These are phyloP conservation scores for roundworm (Caenorhabditis elegans) DNA, from an alignment of 1,140 invertebrate genomes.

Conservation along the genomic window DNA sequence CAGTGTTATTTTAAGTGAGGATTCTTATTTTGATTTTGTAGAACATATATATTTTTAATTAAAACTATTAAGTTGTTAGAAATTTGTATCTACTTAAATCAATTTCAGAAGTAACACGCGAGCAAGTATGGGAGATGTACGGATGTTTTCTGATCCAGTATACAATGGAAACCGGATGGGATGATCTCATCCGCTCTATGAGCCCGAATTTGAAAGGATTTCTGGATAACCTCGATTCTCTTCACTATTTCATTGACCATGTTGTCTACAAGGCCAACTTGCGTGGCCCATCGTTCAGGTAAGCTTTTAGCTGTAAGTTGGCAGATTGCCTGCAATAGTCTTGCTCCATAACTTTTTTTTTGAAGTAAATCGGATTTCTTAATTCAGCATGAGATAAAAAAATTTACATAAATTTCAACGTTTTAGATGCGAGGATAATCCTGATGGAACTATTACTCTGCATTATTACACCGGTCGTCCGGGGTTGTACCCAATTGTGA, in stretches of 20 bases:
- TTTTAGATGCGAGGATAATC: conserved; percentile 66
- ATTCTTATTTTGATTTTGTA: background rate
- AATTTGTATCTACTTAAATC: background rate
- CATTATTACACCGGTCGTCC: conserved; percentile 67
- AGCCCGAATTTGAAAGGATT: conserved; percentile 49
- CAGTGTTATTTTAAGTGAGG: conserved; percentile 47
- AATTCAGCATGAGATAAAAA: background rate
- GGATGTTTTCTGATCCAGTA: conserved; percentile 59
- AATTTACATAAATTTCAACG: background rate
- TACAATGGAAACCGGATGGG: conserved; percentile 59
- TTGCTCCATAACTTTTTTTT: too few species aligned
- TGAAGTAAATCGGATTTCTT: background rate
- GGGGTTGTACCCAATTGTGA: conserved; percentile 67
- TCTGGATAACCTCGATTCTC: conserved; percentile 46
- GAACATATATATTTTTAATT: background rate
- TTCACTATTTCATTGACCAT: conserved; percentile 49
- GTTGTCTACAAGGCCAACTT: conserved; percentile 61
- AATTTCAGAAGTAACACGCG: conserved; percentile 52
- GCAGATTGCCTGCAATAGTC: background rate
- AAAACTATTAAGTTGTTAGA: too few species aligned
- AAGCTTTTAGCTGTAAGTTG: background rate
- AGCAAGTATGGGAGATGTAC: conserved; percentile 61
- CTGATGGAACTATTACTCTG: conserved; percentile 64
- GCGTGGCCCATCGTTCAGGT: conserved; percentile 53
- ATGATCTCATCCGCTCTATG: conserved; percentile 46